Percentiles rank a stretch among this genome's conserved stretches.
Conservation (phyloP, 1,140 invertebrate species). For the Lordiphosa mommai region DNA sequence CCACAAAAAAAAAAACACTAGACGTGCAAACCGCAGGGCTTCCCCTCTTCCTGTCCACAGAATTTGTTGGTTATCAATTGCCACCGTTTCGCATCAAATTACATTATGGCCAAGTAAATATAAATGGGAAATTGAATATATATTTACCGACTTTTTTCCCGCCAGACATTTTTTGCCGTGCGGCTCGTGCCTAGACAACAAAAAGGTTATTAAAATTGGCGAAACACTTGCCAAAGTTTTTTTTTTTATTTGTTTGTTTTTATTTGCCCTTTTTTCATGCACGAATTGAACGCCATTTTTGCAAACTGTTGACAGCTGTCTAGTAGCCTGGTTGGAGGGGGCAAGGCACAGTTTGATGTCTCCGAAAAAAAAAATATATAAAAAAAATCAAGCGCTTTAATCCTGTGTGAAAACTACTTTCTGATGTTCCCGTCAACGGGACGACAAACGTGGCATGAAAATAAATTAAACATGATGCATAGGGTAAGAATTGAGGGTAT, state of each 20-base stretch:
- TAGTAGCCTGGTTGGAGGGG: not conserved
- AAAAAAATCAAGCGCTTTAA: constrained; percentile 45
- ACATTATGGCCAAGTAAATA: constrained; percentile 57
- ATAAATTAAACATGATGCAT: constrained; percentile 41
- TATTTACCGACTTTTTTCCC: constrained; percentile 7
- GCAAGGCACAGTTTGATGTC: not conserved
- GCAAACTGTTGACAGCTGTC: constrained; percentile 65
- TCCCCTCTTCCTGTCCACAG: constrained; percentile 14
- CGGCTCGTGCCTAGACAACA: constrained; percentile 34
- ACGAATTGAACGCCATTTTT: constrained; percentile 49
- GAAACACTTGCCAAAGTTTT: constrained; percentile 40
- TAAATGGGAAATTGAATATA: constrained; percentile 60
- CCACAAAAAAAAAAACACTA: constrained; percentile 25
- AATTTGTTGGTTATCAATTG: constrained; percentile 52
- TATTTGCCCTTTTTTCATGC: constrained; percentile 32
- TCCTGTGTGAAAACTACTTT: constrained; percentile 62
- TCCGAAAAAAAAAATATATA: constrained; percentile 1
- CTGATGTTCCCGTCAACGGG: constrained; percentile 25
- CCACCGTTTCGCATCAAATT: constrained; percentile 51
- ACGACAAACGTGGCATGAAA: constrained; percentile 48
- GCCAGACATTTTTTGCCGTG: constrained; percentile 2
- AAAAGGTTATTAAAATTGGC: constrained; percentile 46
- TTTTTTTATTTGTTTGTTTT: constrained; percentile 4
- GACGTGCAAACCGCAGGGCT: constrained; percentile 37
- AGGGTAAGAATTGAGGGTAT: constrained; percentile 13